A percentile compares a stretch with the other conserved stretches of the same genome.
Evolutionary conservation across 2,888 invertebrate genomes (phyloP).

Genomic region (Diadegma fenestrale): DNA sequence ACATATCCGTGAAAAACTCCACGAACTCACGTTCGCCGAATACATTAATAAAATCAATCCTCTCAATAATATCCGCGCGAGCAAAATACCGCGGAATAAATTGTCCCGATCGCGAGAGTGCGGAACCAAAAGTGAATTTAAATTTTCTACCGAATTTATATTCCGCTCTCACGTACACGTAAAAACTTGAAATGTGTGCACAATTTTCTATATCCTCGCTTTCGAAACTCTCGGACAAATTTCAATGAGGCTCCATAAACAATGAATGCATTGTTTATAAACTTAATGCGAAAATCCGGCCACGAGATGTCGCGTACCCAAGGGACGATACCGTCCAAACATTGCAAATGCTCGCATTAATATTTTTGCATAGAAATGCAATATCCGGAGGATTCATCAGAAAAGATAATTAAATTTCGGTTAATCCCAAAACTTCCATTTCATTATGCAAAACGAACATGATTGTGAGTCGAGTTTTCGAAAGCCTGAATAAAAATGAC

Average conservation of each 20-base stretch:
- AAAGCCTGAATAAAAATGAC: no score
- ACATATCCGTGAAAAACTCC: constrained; percentile 25
- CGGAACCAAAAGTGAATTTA: constrained; percentile 58
- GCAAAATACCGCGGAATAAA: constrained; percentile 50
- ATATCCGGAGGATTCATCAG: neutral
- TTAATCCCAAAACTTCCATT: no score
- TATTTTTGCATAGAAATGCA: neutral
- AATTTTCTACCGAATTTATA: constrained; percentile 43
- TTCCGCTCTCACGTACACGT: constrained; percentile 5
- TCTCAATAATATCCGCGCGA: constrained; percentile 50
- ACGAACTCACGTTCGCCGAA: constrained; percentile 12
- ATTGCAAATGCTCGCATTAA: neutral
- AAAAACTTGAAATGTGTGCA: constrained; percentile 31
- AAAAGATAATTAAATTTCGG: neutral
- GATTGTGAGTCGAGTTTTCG: no score
- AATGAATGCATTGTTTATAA: constrained; percentile 61
- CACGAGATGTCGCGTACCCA: constrained; percentile 22
- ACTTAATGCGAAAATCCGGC: constrained; percentile 27
- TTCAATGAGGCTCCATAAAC: constrained; percentile 33
- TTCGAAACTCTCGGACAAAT: constrained; percentile 29
- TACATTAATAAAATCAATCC: constrained; percentile 53
- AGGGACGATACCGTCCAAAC: neutral
- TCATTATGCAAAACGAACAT: no score
- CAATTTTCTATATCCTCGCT: constrained; percentile 29
- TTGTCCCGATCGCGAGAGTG: constrained; percentile 37